Conservation (phyloP, 2,888 invertebrate genomes). For the Lasioglossum pauxillum region DNA sequence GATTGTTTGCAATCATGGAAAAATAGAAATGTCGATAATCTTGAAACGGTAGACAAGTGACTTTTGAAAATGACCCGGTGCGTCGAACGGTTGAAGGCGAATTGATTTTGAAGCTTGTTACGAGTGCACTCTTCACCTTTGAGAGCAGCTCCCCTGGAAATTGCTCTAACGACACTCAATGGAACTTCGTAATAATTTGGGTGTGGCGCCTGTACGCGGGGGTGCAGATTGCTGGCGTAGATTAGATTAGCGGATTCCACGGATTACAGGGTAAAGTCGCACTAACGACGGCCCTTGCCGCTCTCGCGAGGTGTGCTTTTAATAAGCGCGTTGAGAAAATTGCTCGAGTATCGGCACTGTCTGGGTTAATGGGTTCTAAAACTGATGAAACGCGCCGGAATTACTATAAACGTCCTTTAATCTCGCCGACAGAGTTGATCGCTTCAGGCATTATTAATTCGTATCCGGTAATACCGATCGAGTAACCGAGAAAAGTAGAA, state of each 20-base stretch:
- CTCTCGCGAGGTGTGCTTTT: conserved; percentile 51
- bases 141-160: conserved; percentile 56
- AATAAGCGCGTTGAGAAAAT: conserved; percentile 46
- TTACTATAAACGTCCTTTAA: conserved; percentile 14
- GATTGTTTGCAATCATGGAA: neutral
- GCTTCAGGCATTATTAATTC: neutral
- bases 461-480: neutral
- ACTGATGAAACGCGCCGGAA: conserved; percentile 13
- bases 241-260: conserved; percentile 68
- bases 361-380: conserved; percentile 26
- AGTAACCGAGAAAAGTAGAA: neutral
- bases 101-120: conserved; percentile 62
- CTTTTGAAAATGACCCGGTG: conserved; percentile 44
- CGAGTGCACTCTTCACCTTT: conserved; percentile 57
- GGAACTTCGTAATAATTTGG: conserved; percentile 71
- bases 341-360: conserved; percentile 33
- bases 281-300: conserved; percentile 42
- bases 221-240: conserved; percentile 53
- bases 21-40: neutral
- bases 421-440: neutral
- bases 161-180: conserved; percentile 68
- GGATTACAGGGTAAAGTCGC: conserved; percentile 64
- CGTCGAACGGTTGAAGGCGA: conserved; percentile 6
- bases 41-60: conserved; percentile 24
- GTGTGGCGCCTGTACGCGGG: conserved; percentile 21